phyloP scores from a whole-genome alignment of 2,113 vertebrate species.

The Paramisgurnus dabryanus region DNA sequence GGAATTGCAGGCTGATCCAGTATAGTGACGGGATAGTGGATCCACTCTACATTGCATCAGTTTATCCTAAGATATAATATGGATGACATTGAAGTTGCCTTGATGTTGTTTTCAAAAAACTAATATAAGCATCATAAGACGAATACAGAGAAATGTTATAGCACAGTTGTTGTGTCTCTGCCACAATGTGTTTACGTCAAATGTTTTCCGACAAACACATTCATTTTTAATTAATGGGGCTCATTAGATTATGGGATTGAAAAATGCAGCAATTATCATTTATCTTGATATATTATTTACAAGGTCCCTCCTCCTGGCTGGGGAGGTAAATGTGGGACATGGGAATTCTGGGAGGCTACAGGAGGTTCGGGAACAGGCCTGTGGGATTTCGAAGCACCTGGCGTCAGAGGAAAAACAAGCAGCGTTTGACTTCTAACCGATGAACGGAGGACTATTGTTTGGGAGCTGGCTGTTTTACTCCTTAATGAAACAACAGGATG shows the following conservation, averaged over 20 bases:
- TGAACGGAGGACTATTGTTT: constrained; percentile 68
- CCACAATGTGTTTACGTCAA: constrained; percentile 58
- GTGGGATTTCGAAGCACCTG: constrained; percentile 70
- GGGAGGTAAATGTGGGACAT: constrained; percentile 80
- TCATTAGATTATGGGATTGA: constrained; percentile 90
- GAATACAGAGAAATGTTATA: constrained; percentile 4
- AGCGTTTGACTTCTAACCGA: constrained; percentile 62
- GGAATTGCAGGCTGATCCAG: constrained; percentile 17
- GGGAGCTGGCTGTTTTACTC: constrained; percentile 65
- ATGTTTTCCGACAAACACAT: constrained; percentile 78
- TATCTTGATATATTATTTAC: constrained; percentile 99
- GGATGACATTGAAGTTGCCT: neutral
- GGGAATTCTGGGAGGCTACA: constrained; percentile 66
- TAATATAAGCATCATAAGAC: neutral
- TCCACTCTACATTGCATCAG: neutral
- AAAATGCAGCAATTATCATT: constrained; percentile 97
- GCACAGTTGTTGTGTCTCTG: constrained; percentile 49
- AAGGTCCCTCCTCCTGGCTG: constrained; percentile 89
- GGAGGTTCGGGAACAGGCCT: constrained; percentile 51
- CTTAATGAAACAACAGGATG: constrained; percentile 82
- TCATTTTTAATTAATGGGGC: constrained; percentile 97
- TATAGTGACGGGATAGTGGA: neutral
- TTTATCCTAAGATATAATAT: neutral
- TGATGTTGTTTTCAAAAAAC: neutral
- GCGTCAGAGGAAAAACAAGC: constrained; percentile 41